Evolutionary conservation across 2,797 vertebrate species (phyloP).

Genomic region (Gobionotothen gibberifrons): DNA sequence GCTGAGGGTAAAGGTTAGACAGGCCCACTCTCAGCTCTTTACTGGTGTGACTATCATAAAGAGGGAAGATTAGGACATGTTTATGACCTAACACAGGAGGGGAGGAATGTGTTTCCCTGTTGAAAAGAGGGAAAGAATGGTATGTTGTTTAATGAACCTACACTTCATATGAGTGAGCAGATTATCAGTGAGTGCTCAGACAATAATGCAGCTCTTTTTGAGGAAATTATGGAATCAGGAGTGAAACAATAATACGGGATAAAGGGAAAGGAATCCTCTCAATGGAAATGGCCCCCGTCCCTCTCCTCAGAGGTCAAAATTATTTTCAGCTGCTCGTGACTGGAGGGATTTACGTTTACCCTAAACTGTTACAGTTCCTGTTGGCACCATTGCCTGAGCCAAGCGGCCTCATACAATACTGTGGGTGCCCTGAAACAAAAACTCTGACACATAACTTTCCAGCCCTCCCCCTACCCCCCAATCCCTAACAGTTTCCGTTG

Average conservation of each 20-base stretch:
- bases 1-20: conserved; percentile 42
- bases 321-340: conserved; percentile 76
- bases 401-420: conserved; percentile 64
- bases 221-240: conserved; percentile 20
- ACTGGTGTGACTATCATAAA: conserved; percentile 28
- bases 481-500: conserved; percentile 53
- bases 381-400: conserved; percentile 47
- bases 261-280: conserved; percentile 31
- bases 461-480: conserved; percentile 10
- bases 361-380: conserved; percentile 63
- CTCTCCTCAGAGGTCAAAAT: conserved; percentile 64
- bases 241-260: conserved; percentile 15
- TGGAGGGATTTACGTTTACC: conserved; percentile 76
- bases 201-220: conserved; percentile 48
- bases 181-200: conserved; percentile 32
- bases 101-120: conserved; percentile 32
- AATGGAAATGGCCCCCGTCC: conserved; percentile 27
- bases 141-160: conserved; percentile 49
- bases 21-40: conserved; percentile 17
- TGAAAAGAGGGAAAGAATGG: conserved; percentile 30
- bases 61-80: conserved; percentile 45
- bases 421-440: conserved; percentile 58
- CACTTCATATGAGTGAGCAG: conserved; percentile 25
- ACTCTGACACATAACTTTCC: conserved; percentile 57
- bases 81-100: conserved; percentile 59